Evolutionary conservation across 2,797 vertebrate genomes (phyloP).

Genomic region (Hapalemur alaotrensis): DNA sequence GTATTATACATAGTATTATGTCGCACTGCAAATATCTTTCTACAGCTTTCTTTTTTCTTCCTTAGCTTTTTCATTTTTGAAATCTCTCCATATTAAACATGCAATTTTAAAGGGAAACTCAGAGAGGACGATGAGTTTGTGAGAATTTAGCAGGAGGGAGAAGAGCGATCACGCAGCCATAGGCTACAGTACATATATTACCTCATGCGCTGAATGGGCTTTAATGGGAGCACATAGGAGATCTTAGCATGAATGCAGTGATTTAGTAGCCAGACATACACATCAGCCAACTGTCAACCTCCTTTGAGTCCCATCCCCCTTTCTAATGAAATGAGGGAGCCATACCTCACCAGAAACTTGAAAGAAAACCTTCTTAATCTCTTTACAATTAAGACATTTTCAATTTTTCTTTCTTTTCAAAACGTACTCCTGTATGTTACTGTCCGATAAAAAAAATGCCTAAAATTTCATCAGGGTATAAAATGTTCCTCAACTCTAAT

Average conservation of each 20-base stretch:
- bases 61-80: not conserved
- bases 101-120: constrained; percentile 9
- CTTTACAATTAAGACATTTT: constrained; percentile 9
- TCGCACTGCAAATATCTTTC: not conserved
- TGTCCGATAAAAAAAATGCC: not conserved
- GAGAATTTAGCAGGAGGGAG: not conserved
- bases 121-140: not conserved
- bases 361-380: constrained; percentile 19
- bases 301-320: constrained; percentile 48
- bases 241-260: constrained; percentile 70
- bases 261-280: constrained; percentile 59
- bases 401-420: not conserved
- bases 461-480: constrained; percentile 34
- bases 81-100: not conserved
- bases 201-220: constrained; percentile 8
- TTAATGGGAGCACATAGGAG: constrained; percentile 65
- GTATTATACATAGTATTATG: not conserved
- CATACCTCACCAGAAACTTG: constrained; percentile 29
- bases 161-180: not conserved
- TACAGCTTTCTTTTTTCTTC: not conserved
- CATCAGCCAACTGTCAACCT: constrained; percentile 70
- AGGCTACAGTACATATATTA: constrained; percentile 51
- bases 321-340: constrained; percentile 24
- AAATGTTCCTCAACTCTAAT: not conserved
- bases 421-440: not conserved